A percentile compares a stretch with the other conserved stretches of the same genome.
phyloP scores from a whole-genome alignment of 2,888 invertebrate species.

The Conistra vaccinii region DNA sequence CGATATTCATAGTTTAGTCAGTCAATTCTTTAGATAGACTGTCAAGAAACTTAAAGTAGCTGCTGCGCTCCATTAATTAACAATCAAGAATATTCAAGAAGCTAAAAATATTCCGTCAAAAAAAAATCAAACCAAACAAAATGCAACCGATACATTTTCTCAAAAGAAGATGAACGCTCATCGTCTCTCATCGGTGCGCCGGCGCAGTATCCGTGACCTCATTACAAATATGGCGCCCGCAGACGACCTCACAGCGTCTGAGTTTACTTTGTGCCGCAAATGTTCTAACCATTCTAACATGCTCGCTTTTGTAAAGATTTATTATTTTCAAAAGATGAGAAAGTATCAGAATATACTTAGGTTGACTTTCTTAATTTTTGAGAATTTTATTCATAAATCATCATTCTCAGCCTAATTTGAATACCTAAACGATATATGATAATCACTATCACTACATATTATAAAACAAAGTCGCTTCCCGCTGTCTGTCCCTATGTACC shows the following conservation, averaged over 20 bases:
- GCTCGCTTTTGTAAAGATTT: conserved; percentile 46
- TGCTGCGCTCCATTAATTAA: neutral
- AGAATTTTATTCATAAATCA: neutral
- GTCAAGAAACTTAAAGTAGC: neutral
- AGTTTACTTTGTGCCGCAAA: conserved; percentile 71
- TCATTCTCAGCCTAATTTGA: neutral
- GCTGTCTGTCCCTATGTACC: too few relatives aligned
- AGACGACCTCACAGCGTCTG: conserved; percentile 76
- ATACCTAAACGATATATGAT: neutral
- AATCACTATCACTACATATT: too few relatives aligned
- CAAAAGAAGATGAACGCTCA: conserved; percentile 59
- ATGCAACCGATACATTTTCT: conserved; percentile 46
- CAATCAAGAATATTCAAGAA: neutral
- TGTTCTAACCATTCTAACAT: conserved; percentile 59
- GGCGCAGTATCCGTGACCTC: conserved; percentile 85
- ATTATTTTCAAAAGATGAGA: neutral
- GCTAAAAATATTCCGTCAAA: neutral
- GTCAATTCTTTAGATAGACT: too few relatives aligned
- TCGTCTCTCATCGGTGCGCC: conserved; percentile 70
- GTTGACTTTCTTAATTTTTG: neutral
- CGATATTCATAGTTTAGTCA: neutral
- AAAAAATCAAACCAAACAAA: conserved; percentile 31
- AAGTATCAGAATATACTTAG: neutral
- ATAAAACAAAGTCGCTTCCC: too few relatives aligned
- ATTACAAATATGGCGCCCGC: conserved; percentile 81